Base-by-base conservation (phyloP, 2,113 vertebrate genomes). In the Antechinus stuartii region DNA sequence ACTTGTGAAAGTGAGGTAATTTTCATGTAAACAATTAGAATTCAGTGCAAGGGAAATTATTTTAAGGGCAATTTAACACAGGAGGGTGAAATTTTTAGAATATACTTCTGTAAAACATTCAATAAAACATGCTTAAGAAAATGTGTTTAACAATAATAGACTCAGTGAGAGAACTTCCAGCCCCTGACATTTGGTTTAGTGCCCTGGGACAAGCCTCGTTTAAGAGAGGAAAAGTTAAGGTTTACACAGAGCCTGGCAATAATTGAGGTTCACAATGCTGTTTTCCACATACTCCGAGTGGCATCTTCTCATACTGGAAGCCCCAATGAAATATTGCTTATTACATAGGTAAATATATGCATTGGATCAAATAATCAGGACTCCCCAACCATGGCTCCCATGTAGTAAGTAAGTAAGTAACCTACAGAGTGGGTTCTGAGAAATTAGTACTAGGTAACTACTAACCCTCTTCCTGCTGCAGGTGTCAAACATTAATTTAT, bases 11-110 rank as follows among this genome's bases (percentile, higher is more conserved):
- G 0, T 94, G 61, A 97, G 61, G 54, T 97, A 97, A 97, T 95
- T 98, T 97, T 90, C 57, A 24, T 93, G n/a, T 97, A 95, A 98
- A 96, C 89, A 96, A 94, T 96, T 91, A 97, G 26, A 97, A 92
- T 95, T 96, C 84, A 91, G 94, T 96, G 94, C 92, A 97, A 96
- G 54, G 16, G 92, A 92, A 97, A 61, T 96, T 96, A 96, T 96
- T 91, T 92, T 97, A 93, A 16, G 14, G 90, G 9, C 92, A 95
- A 94, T 96, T 96, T 96, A 92, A 95, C 52, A 92, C 0, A 35
- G 22, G 68, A 47, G 46, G 47, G 10, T 68, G 76, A 94, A 90
- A 56, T 90, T 93, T 95, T 92, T 95, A 57, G 57, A 92, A 91
- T 92, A 42, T 54, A 61, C 42, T 96, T 96, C 89, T 95, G n/a